A percentile compares a stretch with the other conserved stretches of the same genome.
These are phyloP conservation scores for Phortica okadai DNA, from an alignment of 2,888 invertebrate species.

Conservation along the genomic window DNA sequence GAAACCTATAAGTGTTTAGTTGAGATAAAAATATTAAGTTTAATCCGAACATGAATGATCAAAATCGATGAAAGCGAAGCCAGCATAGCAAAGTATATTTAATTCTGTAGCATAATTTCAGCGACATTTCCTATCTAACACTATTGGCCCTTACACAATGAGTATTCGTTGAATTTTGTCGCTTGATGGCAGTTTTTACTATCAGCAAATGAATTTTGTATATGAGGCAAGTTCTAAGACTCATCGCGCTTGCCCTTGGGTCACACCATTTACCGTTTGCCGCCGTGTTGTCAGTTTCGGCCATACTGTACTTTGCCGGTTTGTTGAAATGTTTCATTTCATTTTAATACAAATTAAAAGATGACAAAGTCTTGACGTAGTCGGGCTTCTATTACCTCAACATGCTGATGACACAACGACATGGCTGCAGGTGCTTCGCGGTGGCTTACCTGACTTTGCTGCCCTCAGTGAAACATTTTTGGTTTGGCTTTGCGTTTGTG, in stretches of 20 bases:
- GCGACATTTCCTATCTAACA: too few species aligned
- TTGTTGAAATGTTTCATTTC: conserved; percentile 56
- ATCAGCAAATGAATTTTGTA: too few species aligned
- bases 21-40: too few species aligned
- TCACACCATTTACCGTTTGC: background rate
- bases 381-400: background rate
- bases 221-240: conserved; percentile 29
- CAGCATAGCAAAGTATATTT: too few species aligned
- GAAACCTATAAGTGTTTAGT: too few species aligned
- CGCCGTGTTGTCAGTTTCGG: background rate
- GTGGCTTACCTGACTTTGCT: background rate
- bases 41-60: too few species aligned
- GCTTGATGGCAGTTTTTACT: too few species aligned
- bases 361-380: conserved; percentile 51
- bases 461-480: background rate
- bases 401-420: background rate
- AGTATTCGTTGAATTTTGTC: too few species aligned
- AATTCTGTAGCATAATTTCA: too few species aligned
- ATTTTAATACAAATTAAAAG: conserved; percentile 71
- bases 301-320: conserved; percentile 18
- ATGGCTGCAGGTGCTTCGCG: conserved; percentile 22
- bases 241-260: conserved; percentile 7
- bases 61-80: too few species aligned
- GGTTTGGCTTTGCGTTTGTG: background rate
- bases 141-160: too few species aligned